Percentiles rank a stretch among this genome's conserved stretches.
Evolutionary conservation across 1,140 invertebrate species (phyloP).

Genomic region (Hyposmocoma kahamanoa): DNA sequence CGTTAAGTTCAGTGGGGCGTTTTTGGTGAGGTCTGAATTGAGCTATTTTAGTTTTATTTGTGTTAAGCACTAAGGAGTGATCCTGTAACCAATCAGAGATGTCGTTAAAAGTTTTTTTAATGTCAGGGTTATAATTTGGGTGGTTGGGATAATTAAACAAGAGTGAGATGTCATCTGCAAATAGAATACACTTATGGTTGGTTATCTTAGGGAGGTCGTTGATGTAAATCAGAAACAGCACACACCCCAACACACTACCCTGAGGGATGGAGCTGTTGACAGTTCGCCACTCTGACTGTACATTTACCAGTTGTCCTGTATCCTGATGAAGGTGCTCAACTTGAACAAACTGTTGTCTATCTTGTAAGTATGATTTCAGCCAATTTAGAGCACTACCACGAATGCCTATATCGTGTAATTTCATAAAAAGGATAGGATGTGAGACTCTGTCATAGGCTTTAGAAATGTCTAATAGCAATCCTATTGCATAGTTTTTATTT

Average conservation of each 20-base stretch:
- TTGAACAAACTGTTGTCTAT: not conserved
- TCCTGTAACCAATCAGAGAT: no score
- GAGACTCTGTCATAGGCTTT: constrained; percentile 7
- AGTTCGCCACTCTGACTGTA: no score
- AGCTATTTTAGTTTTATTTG: no score
- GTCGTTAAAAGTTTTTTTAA: no score
- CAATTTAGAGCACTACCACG: not conserved
- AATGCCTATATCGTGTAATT: constrained; percentile 3
- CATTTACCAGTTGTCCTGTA: not conserved
- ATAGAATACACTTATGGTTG: not conserved
- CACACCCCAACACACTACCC: constrained; percentile 4
- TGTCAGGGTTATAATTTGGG: no score
- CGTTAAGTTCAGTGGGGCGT: no score
- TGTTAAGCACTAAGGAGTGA: no score
- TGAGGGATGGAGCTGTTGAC: no score
- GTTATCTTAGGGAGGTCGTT: constrained; percentile 2
- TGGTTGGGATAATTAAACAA: no score
- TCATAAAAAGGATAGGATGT: not conserved
- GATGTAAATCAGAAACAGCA: constrained; percentile 1
- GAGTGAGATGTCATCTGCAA: constrained; percentile 8
- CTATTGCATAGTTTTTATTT: not conserved
- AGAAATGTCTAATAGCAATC: not conserved
- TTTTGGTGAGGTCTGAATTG: no score
- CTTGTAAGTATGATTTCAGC: not conserved
- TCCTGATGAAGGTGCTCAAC: not conserved